Base-by-base conservation (phyloP, 2,888 invertebrate species). In the Dermolepida albohirtum region DNA sequence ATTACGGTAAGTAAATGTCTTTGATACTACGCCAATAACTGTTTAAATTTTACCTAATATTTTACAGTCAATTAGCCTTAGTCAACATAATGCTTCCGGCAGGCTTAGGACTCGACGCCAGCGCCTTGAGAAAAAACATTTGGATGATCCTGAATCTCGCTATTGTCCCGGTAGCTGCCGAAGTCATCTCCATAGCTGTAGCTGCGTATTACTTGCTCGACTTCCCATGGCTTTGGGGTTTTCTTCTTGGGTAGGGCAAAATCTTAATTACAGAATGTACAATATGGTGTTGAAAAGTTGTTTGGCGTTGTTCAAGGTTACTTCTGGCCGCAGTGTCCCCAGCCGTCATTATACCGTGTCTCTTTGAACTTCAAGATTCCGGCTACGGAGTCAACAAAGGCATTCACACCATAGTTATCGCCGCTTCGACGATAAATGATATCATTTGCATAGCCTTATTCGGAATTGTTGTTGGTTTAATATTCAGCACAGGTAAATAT, bases 371-470 rank as follows among this genome's bases (percentile, higher is more conserved):
- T 16, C 86, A 89, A 77, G 89, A 89, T 71, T 82, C 82, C 68
- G 88, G 89, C 6, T 88, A 87, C 74, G 93, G 93, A 7, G 85
- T 90, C 51, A 88, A 89, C 76, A 90, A 90, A 80, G 92, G 92
- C 27, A 89, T 94, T 39, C 89, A 92, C 44, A 91, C 92, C 0
- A 83, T 94, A 57, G 88, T 93, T 2, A 88, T 90, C 70, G 90
- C 91, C 6, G 89, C 91, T 0, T 86, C 89, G 47, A 90, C 90
- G 69, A 85, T 93, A 68, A 93, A 94, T 78, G 92, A 92, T 81
- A 90, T 94, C 57, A 85, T 92, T 63, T 89, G 92, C 59, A 90
- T 93, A 72, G 90, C 91, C 66, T 82, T 89, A 2, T 94, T 92
- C 80, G 89, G 91, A 16, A 86, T 93, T 40, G 81, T 88, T 59